These are phyloP conservation scores for Bufotes viridis DNA, from an alignment of 2,797 vertebrate genomes.

Conservation along the genomic window DNA sequence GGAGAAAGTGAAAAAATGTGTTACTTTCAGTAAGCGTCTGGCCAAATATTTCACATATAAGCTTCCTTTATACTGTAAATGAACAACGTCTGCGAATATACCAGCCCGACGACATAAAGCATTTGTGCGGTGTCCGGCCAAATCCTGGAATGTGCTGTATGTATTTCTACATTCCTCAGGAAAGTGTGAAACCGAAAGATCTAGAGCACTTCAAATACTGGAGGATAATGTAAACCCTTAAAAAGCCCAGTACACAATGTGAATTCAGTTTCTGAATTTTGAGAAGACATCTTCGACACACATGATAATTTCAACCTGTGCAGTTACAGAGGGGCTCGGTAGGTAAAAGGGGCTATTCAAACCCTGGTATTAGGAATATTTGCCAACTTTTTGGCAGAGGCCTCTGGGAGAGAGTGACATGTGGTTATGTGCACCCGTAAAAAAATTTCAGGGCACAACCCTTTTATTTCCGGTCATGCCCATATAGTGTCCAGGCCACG, in stretches of 20 bases:
- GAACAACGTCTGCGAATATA: slow-evolving; percentile 45
- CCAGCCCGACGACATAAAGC: slow-evolving; percentile 11
- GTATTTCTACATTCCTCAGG: slow-evolving; percentile 44
- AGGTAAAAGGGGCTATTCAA: too few relatives aligned
- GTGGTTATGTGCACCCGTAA: too few relatives aligned
- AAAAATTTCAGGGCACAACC: too few relatives aligned
- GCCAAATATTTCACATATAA: slow-evolving; percentile 45
- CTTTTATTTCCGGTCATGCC: too few relatives aligned
- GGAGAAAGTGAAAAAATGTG: slow-evolving; percentile 34
- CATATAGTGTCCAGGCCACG: too few relatives aligned
- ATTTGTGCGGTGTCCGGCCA: slow-evolving; percentile 27
- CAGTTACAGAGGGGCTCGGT: too few relatives aligned
- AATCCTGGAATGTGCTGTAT: slow-evolving; percentile 48
- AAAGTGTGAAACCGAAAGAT: slow-evolving; percentile 32
- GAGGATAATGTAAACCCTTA: neutral
- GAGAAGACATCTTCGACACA: neutral
- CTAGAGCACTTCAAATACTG: neutral
- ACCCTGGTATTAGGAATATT: too few relatives aligned
- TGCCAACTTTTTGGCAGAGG: too few relatives aligned
- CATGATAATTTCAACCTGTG: too few relatives aligned
- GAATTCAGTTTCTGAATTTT: neutral
- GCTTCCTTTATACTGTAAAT: slow-evolving; percentile 34
- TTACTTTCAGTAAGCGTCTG: slow-evolving; percentile 36
- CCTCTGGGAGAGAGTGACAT: too few relatives aligned
- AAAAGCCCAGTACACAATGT: neutral